These are phyloP conservation scores for Lithophane socia DNA, from an alignment of 2,888 invertebrate species.

Conservation along the genomic window DNA sequence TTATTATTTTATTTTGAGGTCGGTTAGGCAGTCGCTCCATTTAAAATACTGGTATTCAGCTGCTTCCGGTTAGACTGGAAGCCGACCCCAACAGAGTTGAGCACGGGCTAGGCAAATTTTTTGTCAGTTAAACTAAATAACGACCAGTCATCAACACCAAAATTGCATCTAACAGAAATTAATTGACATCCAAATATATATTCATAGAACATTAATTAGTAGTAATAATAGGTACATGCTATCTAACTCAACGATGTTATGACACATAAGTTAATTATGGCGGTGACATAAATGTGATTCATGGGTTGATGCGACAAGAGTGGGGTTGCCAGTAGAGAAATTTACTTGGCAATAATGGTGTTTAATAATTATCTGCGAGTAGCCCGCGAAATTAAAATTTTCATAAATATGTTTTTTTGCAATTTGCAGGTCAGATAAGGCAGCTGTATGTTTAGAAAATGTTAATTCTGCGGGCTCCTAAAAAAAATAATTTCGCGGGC, in stretches of 20 bases:
- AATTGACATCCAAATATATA: not conserved
- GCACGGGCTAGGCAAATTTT: not conserved
- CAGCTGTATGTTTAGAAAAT: too few relatives aligned
- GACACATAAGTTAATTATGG: slow-evolving; percentile 65
- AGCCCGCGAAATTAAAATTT: too few relatives aligned
- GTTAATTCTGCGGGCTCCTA: too few relatives aligned
- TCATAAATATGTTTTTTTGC: too few relatives aligned
- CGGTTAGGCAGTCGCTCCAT: not conserved
- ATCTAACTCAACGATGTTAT: slow-evolving; percentile 46
- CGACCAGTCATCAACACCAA: not conserved
- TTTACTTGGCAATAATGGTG: slow-evolving; percentile 5
- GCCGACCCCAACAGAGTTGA: not conserved
- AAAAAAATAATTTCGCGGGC: too few relatives aligned
- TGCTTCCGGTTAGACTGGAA: not conserved
- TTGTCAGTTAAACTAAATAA: not conserved
- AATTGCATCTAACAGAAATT: slow-evolving; percentile 10
- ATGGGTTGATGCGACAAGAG: slow-evolving; percentile 45
- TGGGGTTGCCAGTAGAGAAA: slow-evolving; percentile 40
- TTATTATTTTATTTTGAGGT: not conserved
- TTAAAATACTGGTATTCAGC: not conserved
- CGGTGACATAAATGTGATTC: slow-evolving; percentile 61
- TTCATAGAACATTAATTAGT: slow-evolving; percentile 8
- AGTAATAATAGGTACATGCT: slow-evolving; percentile 32
- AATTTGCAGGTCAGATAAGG: too few relatives aligned
- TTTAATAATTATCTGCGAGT: not conserved